Percentiles rank a stretch among this genome's conserved stretches.
These are phyloP conservation scores for Larimichthys polyactis DNA, from an alignment of 2,113 vertebrate genomes.

Conservation along the genomic window DNA sequence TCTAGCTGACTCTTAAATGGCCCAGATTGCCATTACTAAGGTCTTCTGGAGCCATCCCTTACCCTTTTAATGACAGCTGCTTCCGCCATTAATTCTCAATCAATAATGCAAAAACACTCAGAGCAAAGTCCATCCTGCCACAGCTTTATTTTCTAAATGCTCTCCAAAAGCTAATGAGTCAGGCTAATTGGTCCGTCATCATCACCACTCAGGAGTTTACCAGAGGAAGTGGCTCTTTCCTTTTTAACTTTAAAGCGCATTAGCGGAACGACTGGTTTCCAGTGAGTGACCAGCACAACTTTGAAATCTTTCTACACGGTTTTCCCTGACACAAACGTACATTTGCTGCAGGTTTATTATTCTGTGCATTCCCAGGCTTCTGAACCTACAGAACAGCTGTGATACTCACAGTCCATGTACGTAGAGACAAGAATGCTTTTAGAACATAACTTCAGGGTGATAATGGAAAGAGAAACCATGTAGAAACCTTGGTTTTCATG, in stretches of 20 bases:
- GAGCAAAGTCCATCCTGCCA: slow-evolving; percentile 72
- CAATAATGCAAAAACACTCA: slow-evolving; percentile 81
- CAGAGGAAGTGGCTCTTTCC: slow-evolving; percentile 68
- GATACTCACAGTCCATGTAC: too few species aligned
- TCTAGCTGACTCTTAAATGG: slow-evolving; percentile 74
- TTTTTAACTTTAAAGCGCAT: slow-evolving; percentile 44
- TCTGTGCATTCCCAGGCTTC: background rate
- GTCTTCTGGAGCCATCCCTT: slow-evolving; percentile 72
- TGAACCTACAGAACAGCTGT: background rate
- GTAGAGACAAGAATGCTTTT: background rate
- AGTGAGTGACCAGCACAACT: slow-evolving; percentile 7
- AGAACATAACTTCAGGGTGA: background rate
- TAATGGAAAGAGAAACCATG: background rate
- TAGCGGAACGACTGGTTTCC: slow-evolving; percentile 54
- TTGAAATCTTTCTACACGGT: background rate
- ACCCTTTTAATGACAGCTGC: slow-evolving; percentile 77
- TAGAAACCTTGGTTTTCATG: background rate
- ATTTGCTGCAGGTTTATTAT: background rate
- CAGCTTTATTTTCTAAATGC: slow-evolving; percentile 78
- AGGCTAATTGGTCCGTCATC: slow-evolving; percentile 78
- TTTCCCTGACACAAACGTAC: background rate
- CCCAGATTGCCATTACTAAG: slow-evolving; percentile 75
- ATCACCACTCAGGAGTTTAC: slow-evolving; percentile 69
- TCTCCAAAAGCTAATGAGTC: slow-evolving; percentile 76
- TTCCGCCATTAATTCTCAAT: slow-evolving; percentile 83